Percentiles rank a stretch among this genome's conserved stretches.
phyloP scores from a whole-genome alignment of 2,888 invertebrate species.

The Neria commutata region DNA sequence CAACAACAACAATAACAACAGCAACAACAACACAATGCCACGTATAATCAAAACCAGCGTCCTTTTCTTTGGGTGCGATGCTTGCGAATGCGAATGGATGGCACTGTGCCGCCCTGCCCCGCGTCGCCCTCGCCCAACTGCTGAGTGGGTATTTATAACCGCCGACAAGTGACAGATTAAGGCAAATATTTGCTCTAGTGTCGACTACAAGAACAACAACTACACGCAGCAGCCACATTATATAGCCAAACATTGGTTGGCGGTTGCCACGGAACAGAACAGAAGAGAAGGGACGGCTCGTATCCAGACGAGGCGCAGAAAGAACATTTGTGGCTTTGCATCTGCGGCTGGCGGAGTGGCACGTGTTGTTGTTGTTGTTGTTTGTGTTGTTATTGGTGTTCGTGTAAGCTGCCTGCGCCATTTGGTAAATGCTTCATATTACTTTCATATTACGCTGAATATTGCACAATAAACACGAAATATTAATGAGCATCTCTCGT shows the following conservation, averaged over 20 bases:
- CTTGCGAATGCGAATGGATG: no score
- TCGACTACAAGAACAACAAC: slow-evolving; percentile 25
- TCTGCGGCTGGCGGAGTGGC: background rate
- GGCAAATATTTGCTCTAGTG: slow-evolving; percentile 52
- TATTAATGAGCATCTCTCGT: slow-evolving; percentile 44
- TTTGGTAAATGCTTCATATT: slow-evolving; percentile 6
- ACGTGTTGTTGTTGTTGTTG: background rate
- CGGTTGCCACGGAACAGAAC: background rate
- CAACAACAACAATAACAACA: background rate
- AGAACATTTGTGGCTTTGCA: background rate
- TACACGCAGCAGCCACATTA: slow-evolving; percentile 25
- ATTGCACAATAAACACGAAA: slow-evolving; percentile 51
- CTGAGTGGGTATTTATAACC: background rate
- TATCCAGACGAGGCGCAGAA: background rate
- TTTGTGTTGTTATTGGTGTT: background rate
- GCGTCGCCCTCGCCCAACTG: no score
- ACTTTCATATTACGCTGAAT: slow-evolving; percentile 32
- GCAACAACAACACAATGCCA: background rate
- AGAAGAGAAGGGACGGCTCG: no score
- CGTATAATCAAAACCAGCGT: no score
- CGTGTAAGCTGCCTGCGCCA: background rate
- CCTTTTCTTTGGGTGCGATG: no score
- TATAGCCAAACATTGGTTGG: slow-evolving; percentile 14
- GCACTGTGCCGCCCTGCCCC: no score
- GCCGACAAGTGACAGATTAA: slow-evolving; percentile 47